Conservation (phyloP, 2,888 invertebrate species). For the Entomobrya multifasciata region DNA sequence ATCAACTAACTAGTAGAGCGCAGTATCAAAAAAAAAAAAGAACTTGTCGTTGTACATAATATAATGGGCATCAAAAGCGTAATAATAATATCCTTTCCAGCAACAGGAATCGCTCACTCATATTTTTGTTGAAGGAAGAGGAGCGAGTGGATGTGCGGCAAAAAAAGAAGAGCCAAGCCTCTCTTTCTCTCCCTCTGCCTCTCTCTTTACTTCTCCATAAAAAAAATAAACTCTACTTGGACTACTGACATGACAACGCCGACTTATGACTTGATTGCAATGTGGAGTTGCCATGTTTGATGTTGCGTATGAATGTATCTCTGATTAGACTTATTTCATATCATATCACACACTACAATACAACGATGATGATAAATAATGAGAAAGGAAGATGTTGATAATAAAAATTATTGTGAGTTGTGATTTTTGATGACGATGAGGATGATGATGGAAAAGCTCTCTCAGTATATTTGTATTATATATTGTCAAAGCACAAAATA, state of each 20-base stretch:
- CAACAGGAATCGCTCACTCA: neutral
- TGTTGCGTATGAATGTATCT: neutral
- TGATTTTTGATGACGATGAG: neutral
- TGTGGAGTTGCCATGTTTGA: neutral
- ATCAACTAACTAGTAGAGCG: conserved; percentile 25
- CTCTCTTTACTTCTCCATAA: neutral
- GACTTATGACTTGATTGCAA: neutral
- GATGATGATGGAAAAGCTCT: neutral
- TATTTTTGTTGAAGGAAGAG: neutral
- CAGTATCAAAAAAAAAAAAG: neutral
- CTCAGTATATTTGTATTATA: too few relatives aligned
- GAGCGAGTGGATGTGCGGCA: neutral
- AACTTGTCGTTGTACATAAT: too few relatives aligned
- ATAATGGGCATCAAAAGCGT: neutral
- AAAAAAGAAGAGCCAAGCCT: conserved; percentile 23
- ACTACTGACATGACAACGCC: neutral
- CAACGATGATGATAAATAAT: conserved; percentile 22
- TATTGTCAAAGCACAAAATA: neutral
- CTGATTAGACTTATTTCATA: conserved; percentile 11
- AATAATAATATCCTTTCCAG: conserved; percentile 8
- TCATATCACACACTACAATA: neutral
- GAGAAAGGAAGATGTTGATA: conserved; percentile 37
- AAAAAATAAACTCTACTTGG: neutral
- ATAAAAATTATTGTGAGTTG: conserved; percentile 7
- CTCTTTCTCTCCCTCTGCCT: neutral